These are phyloP conservation scores for Zoanthus gigantus DNA, from an alignment of 92 coral and sea anemone species.

Conservation along the genomic window DNA sequence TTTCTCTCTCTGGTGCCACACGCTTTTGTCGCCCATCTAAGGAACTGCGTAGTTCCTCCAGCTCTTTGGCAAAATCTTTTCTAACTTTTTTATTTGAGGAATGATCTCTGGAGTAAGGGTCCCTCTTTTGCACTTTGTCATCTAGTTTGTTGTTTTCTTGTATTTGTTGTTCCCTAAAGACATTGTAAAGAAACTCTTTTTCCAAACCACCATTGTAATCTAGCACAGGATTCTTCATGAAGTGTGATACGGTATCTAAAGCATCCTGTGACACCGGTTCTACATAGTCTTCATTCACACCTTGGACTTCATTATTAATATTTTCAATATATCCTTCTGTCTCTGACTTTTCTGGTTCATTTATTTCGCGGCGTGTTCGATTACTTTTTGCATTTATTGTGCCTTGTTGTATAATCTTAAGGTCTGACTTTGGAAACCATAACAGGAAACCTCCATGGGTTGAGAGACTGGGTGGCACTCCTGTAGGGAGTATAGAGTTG, in stretches of 20 bases:
- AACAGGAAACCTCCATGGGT: slow-evolving; percentile 68
- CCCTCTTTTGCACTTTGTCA: background rate
- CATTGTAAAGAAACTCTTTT: background rate
- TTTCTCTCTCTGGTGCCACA: slow-evolving; percentile 1
- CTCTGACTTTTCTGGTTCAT: background rate
- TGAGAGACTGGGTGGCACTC: slow-evolving; percentile 48
- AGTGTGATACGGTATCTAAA: background rate
- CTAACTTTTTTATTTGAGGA: background rate
- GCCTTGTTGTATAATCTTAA: slow-evolving; percentile 28
- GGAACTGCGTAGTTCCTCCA: background rate
- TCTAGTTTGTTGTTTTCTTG: background rate
- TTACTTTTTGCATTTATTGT: background rate
- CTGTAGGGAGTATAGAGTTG: slow-evolving; percentile 70
- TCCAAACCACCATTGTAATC: background rate
- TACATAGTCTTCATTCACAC: background rate
- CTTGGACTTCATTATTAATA: background rate
- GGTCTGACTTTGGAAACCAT: slow-evolving; percentile 82
- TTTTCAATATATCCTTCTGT: background rate
- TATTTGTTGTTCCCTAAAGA: background rate
- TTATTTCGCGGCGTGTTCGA: slow-evolving; percentile 26
- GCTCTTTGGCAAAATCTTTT: slow-evolving; percentile 22
- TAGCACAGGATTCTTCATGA: background rate
- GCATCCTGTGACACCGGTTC: background rate
- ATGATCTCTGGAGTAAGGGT: background rate
- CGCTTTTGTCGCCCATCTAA: slow-evolving; percentile 36